Base-by-base conservation (phyloP, 2,113 vertebrate species). In the Gopherus evgoodei region DNA sequence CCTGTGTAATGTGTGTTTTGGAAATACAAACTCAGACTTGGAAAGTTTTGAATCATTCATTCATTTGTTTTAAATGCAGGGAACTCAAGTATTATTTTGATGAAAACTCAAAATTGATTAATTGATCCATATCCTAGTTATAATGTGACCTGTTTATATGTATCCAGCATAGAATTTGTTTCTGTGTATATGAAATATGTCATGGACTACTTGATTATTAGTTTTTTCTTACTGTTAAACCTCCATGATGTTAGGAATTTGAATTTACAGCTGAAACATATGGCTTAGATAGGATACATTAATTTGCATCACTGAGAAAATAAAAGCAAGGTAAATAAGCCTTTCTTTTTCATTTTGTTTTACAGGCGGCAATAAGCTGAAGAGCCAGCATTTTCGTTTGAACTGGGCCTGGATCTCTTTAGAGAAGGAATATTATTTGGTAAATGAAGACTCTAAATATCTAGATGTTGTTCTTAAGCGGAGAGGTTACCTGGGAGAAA, bases 381-480 rank as follows among this genome's bases (percentile, higher is more conserved):
- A 98, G 95, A 99, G 99, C 93, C 99, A 99, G 96, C 98, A 98
- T 92, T 99, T 99, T 97, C 98, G 97, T 84, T 97, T 99, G 79
- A 99, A 99, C 80, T 99, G 99, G 99, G 99, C 99, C 25, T 99
- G 99, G 99, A 99, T 99, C 93, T 99, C 99, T 12, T 97, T 99
- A 91, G 99, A 99, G 97, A 99, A 98, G 90, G 98, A 99, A 13
- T 98, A 98, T 97, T 99, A 99, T 52, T 97, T 99, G 86, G 97
- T 99, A 96, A 98, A 99, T 16, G 99, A 99, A 92, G 99, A 99
- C 84, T 97, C 98, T 94, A 99, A 98, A 97, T 99, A 98, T 95
- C 97, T 99, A 91, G 99, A 99, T 96, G 98, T 99, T 87, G 91
- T 98, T 91, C 98, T 99, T 87, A 99, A 98, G 92, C 98, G 99